Evolutionary conservation across 1,140 invertebrate genomes (phyloP).

Genomic region (Tetraneura akinire): DNA sequence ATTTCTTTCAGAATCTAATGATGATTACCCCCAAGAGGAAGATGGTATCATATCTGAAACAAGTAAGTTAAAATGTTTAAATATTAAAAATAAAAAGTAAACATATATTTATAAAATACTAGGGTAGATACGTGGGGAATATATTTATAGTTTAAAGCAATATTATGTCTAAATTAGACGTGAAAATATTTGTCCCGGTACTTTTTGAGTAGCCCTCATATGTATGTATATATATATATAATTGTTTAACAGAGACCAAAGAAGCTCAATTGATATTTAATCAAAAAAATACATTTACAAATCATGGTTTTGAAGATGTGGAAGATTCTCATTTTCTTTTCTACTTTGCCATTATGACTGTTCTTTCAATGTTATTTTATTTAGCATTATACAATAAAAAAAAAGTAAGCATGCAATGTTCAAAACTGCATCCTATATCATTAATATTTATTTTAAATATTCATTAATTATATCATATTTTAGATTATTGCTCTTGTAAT

Average conservation of each 20-base stretch:
- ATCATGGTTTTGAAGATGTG: not conserved
- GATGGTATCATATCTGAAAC: not conserved
- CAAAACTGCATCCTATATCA: not conserved
- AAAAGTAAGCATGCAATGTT: slow-evolving; percentile 37
- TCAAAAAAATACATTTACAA: slow-evolving; percentile 25
- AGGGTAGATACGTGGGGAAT: too few relatives aligned
- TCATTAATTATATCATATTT: not conserved
- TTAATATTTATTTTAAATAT: not conserved
- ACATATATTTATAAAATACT: too few relatives aligned
- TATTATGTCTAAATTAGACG: too few relatives aligned
- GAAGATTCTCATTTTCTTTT: slow-evolving; percentile 40
- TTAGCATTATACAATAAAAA: slow-evolving; percentile 52
- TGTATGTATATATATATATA: too few relatives aligned
- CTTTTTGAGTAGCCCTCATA: too few relatives aligned
- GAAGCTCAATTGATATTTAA: not conserved
- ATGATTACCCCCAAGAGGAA: not conserved
- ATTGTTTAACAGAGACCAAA: not conserved
- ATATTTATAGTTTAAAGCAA: too few relatives aligned
- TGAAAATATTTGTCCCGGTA: too few relatives aligned
- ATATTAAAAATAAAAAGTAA: too few relatives aligned
- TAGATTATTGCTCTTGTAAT: slow-evolving; percentile 51
- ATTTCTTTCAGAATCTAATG: slow-evolving; percentile 9
- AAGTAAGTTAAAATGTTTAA: not conserved
- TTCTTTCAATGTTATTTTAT: slow-evolving; percentile 44
- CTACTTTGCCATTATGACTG: slow-evolving; percentile 48